A percentile compares a stretch with the other conserved stretches of the same genome.
Evolutionary conservation across 2,888 invertebrate genomes (phyloP).

Genomic region (Drymonia ruficornis): DNA sequence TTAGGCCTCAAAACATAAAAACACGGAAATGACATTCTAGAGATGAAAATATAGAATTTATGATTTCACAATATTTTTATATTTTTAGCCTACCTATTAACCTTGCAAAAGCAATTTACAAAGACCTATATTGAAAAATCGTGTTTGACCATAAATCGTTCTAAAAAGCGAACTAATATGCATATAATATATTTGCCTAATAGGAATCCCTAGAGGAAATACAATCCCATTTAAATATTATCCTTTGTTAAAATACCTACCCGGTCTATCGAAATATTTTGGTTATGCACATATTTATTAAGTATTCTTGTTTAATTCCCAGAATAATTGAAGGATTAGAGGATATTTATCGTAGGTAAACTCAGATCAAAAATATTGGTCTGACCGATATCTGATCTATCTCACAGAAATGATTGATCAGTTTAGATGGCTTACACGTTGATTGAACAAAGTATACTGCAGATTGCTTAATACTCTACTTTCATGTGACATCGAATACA

Average conservation of each 20-base stretch:
- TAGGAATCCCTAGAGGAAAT: conserved; percentile 9
- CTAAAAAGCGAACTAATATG: conserved; percentile 1
- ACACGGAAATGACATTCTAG: too few species aligned
- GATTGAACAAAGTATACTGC: too few species aligned
- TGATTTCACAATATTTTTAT: not conserved
- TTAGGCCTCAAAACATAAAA: too few species aligned
- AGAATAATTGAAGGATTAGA: too few species aligned
- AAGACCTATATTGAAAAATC: conserved; percentile 8
- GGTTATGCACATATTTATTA: not conserved
- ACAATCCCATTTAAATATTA: not conserved
- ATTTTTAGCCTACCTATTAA: not conserved
- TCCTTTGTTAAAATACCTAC: not conserved
- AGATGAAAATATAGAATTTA: not conserved
- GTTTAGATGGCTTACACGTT: too few species aligned
- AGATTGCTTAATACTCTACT: too few species aligned
- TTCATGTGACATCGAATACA: too few species aligned
- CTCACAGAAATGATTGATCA: too few species aligned
- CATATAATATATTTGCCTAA: conserved; percentile 11
- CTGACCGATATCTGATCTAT: too few species aligned
- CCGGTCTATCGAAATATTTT: not conserved
- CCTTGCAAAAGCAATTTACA: not conserved
- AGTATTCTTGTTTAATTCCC: not conserved
- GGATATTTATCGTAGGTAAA: too few species aligned
- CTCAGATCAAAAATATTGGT: too few species aligned
- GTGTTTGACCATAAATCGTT: conserved; percentile 6